These are phyloP conservation scores for Suricata suricatta DNA, from an alignment of 2,113 vertebrate species.

Conservation along the genomic window DNA sequence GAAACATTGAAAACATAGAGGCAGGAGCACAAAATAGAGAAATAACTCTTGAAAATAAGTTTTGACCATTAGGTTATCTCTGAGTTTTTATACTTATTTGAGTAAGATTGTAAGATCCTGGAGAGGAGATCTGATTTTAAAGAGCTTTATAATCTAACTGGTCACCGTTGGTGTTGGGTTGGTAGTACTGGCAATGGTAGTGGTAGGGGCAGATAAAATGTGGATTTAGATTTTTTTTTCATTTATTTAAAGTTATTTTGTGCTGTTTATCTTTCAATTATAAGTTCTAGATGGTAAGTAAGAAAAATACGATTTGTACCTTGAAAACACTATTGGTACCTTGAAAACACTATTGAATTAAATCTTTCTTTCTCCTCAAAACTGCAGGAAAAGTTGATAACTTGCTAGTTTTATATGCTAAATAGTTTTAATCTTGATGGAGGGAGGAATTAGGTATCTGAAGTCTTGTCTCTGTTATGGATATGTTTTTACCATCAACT, in stretches of 20 bases:
- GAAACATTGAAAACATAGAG: neutral
- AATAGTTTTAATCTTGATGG: neutral
- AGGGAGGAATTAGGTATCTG: neutral
- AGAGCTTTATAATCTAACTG: neutral
- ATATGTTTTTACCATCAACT: neutral
- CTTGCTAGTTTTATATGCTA: neutral
- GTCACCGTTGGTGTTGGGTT: neutral
- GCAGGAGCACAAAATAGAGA: neutral
- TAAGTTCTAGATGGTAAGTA: neutral
- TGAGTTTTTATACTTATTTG: slow-evolving; percentile 18
- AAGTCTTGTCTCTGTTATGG: neutral
- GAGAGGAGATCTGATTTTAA: neutral
- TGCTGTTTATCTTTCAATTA: neutral
- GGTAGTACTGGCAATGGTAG: neutral
- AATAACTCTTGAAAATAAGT: neutral
- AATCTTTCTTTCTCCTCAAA: neutral
- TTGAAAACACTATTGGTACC: neutral
- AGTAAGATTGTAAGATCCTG: neutral
- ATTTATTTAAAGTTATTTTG: neutral
- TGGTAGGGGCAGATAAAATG: neutral
- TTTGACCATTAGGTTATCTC: neutral
- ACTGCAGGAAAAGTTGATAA: neutral
- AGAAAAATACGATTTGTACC: neutral
- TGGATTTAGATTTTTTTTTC: neutral
- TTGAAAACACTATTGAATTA: neutral